Evolutionary conservation across 92 coral and sea anemone species (phyloP).

Genomic region (Palythoa caribaeorum): DNA sequence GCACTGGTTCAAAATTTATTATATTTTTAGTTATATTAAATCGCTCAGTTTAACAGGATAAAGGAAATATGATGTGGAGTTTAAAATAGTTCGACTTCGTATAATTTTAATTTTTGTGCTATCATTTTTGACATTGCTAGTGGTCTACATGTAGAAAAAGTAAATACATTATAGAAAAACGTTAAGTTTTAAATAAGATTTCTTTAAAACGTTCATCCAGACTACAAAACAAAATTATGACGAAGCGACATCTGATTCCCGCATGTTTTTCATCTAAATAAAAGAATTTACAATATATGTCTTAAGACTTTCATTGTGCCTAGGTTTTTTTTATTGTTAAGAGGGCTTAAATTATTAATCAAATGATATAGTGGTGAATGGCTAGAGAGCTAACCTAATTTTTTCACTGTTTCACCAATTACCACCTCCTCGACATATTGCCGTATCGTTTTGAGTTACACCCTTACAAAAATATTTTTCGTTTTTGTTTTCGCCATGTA

Average conservation of each 20-base stretch:
- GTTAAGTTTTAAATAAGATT: background rate
- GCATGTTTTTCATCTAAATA: background rate
- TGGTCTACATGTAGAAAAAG: background rate
- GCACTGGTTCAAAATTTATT: no score
- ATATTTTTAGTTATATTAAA: no score
- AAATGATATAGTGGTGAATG: background rate
- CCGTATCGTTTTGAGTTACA: background rate
- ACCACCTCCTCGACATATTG: background rate
- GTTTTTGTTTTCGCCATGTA: background rate
- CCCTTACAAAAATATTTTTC: background rate
- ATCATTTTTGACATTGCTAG: background rate
- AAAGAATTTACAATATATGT: background rate
- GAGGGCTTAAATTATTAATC: constrained; percentile 23
- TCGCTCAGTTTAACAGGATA: no score
- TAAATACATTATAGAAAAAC: no score
- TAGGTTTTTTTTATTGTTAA: background rate
- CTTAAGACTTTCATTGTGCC: background rate
- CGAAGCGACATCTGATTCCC: background rate
- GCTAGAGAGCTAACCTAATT: constrained; percentile 8
- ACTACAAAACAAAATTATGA: background rate
- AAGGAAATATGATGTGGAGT: background rate
- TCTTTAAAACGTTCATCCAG: background rate
- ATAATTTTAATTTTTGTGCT: background rate
- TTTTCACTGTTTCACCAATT: constrained; percentile 11
- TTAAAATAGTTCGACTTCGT: background rate